phyloP scores from a whole-genome alignment of 2,888 invertebrate genomes.

The Macrosoma leucophasiata region DNA sequence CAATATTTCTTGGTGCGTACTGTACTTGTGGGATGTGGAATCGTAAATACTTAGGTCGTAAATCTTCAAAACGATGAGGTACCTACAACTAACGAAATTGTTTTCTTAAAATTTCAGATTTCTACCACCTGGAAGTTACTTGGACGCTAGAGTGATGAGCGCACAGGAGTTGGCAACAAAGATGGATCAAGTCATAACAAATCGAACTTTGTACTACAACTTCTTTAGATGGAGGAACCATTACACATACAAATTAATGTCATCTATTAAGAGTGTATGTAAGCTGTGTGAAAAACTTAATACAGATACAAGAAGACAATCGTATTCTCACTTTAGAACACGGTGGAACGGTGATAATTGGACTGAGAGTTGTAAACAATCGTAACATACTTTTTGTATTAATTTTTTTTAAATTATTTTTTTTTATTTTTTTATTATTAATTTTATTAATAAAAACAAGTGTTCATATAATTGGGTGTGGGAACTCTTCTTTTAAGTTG shows the following conservation, averaged over 20 bases:
- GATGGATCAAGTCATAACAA: conserved; percentile 28
- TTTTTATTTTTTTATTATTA: background rate
- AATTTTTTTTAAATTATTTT: background rate
- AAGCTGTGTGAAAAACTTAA: conserved; percentile 27
- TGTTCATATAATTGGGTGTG: background rate
- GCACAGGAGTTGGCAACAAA: conserved; percentile 25
- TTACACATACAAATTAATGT: conserved; percentile 22
- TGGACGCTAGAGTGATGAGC: conserved; percentile 30
- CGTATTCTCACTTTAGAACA: conserved; percentile 19
- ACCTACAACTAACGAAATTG: too few relatives aligned
- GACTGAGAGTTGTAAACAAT: background rate
- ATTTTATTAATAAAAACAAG: background rate
- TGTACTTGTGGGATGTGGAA: too few relatives aligned
- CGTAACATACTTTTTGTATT: background rate
- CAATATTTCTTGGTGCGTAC: too few relatives aligned
- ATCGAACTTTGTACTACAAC: conserved; percentile 26
- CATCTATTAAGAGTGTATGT: conserved; percentile 23
- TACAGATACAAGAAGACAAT: conserved; percentile 20
- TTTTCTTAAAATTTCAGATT: conserved; percentile 24
- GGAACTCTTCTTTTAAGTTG: background rate
- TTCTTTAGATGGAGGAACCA: conserved; percentile 35
- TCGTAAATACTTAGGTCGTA: too few relatives aligned
- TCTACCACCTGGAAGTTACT: conserved; percentile 31
- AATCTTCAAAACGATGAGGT: too few relatives aligned
- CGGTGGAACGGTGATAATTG: conserved; percentile 24